Evolutionary conservation across 1,140 invertebrate species (phyloP).

Genomic region (Linepithema humile): DNA sequence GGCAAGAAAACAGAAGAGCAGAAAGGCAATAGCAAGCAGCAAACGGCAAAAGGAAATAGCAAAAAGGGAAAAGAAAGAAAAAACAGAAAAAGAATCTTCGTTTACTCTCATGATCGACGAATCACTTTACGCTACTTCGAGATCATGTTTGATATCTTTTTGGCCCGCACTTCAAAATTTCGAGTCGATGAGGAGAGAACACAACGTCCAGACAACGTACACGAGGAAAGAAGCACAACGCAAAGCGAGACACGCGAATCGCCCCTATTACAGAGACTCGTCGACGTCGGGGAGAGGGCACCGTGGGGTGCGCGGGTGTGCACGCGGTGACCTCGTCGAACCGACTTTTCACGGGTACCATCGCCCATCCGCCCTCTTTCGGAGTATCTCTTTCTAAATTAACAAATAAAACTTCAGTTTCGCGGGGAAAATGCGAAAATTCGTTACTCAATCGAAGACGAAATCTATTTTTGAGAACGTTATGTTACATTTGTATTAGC

Average conservation of each 20-base stretch:
- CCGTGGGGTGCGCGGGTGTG: too few species aligned
- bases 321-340: not conserved
- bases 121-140: constrained; percentile 72
- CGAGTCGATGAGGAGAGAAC: constrained; percentile 14
- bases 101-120: constrained; percentile 42
- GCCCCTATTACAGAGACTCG: constrained; percentile 13
- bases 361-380: constrained; percentile 60
- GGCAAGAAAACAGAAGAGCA: not conserved
- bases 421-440: constrained; percentile 6
- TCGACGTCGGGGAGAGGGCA: constrained; percentile 2
- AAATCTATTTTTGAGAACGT: not conserved
- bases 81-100: too few species aligned
- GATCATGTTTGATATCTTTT: constrained; percentile 64
- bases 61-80: constrained; percentile 30
- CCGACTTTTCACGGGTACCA: constrained; percentile 23
- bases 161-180: constrained; percentile 63
- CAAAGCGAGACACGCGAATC: constrained; percentile 58
- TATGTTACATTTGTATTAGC: not conserved
- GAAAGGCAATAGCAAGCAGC: not conserved
- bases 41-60: constrained; percentile 32
- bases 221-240: constrained; percentile 57
- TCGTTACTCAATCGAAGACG: not conserved
- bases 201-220: not conserved
- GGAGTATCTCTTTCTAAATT: constrained; percentile 66
- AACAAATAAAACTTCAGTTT: constrained; percentile 10